These are phyloP conservation scores for Andricus quercusramuli DNA, from an alignment of 2,888 invertebrate species.

Conservation along the genomic window DNA sequence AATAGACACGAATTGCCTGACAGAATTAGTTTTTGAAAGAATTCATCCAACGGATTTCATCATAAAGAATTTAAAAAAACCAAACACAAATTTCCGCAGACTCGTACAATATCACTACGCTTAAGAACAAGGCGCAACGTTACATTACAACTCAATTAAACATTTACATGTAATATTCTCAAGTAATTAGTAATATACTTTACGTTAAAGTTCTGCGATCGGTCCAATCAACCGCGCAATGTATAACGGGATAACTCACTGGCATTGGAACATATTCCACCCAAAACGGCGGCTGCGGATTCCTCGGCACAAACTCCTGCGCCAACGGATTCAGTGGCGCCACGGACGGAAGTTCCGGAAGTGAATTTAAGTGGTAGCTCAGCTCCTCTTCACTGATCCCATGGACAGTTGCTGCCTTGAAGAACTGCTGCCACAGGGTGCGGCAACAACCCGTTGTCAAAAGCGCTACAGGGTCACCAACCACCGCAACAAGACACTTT, in stretches of 20 bases:
- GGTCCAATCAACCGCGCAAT: constrained; percentile 50
- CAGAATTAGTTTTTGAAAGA: background rate
- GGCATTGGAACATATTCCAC: constrained; percentile 65
- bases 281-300: constrained; percentile 53
- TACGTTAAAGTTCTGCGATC: constrained; percentile 37
- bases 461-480: constrained; percentile 91
- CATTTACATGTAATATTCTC: background rate
- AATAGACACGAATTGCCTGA: background rate
- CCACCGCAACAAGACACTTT: constrained; percentile 89
- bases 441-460: constrained; percentile 88
- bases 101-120: background rate
- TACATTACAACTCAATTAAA: background rate
- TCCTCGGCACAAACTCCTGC: constrained; percentile 86
- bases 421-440: constrained; percentile 89
- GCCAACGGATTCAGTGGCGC: constrained; percentile 88
- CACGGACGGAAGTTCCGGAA: constrained; percentile 38
- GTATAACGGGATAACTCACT: constrained; percentile 57
- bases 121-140: background rate
- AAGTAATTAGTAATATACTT: background rate
- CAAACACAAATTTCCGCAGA: constrained; percentile 16
- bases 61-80: background rate
- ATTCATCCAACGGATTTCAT: background rate
- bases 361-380: constrained; percentile 39
- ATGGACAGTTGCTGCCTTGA: constrained; percentile 78
- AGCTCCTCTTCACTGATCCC: constrained; percentile 61